Conservation (phyloP, 2,888 invertebrate genomes). For the Villa cingulata region DNA sequence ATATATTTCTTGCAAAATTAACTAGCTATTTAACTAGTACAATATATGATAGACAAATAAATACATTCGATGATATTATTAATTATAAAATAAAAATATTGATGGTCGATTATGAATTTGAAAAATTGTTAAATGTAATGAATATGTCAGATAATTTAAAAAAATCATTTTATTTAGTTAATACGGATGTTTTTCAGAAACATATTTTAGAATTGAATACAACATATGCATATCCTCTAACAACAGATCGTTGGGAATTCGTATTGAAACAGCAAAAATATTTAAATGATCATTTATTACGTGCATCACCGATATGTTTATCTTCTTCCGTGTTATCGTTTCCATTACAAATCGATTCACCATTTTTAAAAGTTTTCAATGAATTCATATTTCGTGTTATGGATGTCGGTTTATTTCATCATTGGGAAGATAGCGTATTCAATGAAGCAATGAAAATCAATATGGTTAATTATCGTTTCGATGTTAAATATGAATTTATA, state of each 20-base stretch:
- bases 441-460: constrained; percentile 2
- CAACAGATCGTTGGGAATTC: constrained; percentile 1
- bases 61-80: too few relatives aligned
- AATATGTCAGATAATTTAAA: too few relatives aligned
- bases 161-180: too few relatives aligned
- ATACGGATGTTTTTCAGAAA: too few relatives aligned
- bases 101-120: too few relatives aligned
- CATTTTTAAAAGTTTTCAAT: constrained; percentile 1
- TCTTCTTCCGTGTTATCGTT: neutral
- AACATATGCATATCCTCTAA: neutral
- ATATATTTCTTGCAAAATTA: too few relatives aligned
- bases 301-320: constrained; percentile 2
- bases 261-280: constrained; percentile 1
- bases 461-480: neutral
- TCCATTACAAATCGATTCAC: constrained; percentile 3
- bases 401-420: constrained; percentile 2
- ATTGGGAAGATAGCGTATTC: neutral
- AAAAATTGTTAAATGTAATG: too few relatives aligned
- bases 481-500: neutral
- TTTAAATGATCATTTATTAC: neutral
- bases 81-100: too few relatives aligned
- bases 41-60: too few relatives aligned
- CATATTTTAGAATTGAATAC: neutral
- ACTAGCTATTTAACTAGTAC: too few relatives aligned
- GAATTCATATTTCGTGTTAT: constrained; percentile 2